Base-by-base conservation (phyloP, 2,888 invertebrate genomes). In the Lamellibrachia satsuma region DNA sequence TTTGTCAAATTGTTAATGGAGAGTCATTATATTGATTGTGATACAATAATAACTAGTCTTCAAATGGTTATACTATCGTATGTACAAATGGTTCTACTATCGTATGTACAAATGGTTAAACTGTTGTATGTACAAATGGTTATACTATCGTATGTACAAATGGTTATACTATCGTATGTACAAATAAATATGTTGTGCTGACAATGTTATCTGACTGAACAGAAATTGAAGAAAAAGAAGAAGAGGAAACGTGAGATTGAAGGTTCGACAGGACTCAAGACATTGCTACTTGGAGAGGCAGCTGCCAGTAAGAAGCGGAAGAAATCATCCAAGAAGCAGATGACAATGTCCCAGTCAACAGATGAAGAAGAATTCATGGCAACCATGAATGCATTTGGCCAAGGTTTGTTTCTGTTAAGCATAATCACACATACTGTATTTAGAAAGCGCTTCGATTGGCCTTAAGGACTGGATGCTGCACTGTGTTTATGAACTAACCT, bases 281-380 rank as follows among this genome's bases (percentile, higher is more conserved):
- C 75, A 22, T 75, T 75, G 6, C n/a, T 75, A 75, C 75, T 75
- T 4, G 22, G 15, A 75, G 75, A 75, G 22, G 6, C 75, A 22
- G 75, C 2, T 6, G 75, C 75, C 75, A 75, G 55, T 55, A 55
- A 75, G 75, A 75, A 75, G n/a, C 6, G 22, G 75, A 75, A 75
- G 75, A 75, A 75, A 15, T 75, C 75, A 75, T 75, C 75, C 75
- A 75, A 75, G 75, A 75, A 75, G 22, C 75, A 75, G 75, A 75
- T 75, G 75, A 75, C 75, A 15, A 75, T 75, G 75, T 75, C 75
- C n/a, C 75, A 75, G 75, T 75, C 75, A 22, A 75, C 75, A 75
- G 75, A 75, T 75, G 75, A 75, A n/a, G 75, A 75, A 75, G 75
- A 75, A 75, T 75, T 75, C 75, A 75, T 75, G 75, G 75, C 75